Evolutionary conservation across 2,888 invertebrate species (phyloP), one percentile per base, ranked within the genome.

Genomic region (Cryptocheilus praepositus): DNA sequence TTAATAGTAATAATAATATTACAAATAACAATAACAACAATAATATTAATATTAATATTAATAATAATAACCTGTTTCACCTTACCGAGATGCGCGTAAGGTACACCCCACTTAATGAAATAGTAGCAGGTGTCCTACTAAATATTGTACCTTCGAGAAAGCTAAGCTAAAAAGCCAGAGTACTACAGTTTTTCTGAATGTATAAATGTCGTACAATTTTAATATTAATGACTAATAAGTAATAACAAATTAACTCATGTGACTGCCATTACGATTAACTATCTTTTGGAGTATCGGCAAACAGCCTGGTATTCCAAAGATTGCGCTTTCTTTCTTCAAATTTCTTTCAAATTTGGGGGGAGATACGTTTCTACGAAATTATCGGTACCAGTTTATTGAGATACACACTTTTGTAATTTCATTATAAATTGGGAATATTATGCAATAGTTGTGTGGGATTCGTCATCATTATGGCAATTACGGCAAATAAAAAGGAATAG

Each of bases 51-150:
- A 71, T 70, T 67, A 55, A 16, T 61, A 68, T 60, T 65, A 64
- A 52, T 43, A 25, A 65, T 61, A 58, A 69, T 54, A 53, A 61
- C 61, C 44, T 61, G 69, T 74, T 79, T 66, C 45, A 62, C 70
- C 72, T 75, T 76, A 56, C 64, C 54, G 56, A 58, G 58, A 36
- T 11, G 36, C 18, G 64, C 45, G 59, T 67, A 70, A 75, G 74
- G 63, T 67, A 70, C 46, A 72, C 65, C 72, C 76, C 71, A 79
- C 71, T 81, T 82, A 76, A 70, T 62, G 36, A 62, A 76, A 65
- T 62, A 80, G 73, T 77, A 80, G 72, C 71, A 75, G 76, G 67
- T 81, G 71, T 80, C 74, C 78, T 82, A 78, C 71, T 72, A 74
- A 71, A 69, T 76, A 77, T 54, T 68, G 80, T 81, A 81, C 81